A percentile compares a stretch with the other conserved stretches of the same genome.
Conservation (phyloP, 1,140 invertebrate genomes). For the Dendrolimus punctatus region DNA sequence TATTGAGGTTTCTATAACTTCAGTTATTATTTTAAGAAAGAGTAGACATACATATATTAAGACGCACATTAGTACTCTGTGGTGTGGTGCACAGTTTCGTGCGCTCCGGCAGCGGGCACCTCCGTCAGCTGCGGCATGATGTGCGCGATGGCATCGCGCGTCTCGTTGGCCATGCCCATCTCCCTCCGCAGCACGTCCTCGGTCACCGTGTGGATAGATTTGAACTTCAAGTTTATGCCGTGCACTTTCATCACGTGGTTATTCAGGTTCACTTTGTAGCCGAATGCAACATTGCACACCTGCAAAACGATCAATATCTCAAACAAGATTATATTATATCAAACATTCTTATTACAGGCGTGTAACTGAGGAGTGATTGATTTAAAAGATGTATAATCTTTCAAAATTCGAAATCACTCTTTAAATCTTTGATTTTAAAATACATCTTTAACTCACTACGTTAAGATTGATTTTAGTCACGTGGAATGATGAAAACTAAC, state of each 20-base stretch:
- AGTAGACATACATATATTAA: too few species aligned
- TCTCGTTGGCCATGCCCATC: conserved; percentile 44
- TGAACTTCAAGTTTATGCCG: conserved; percentile 63
- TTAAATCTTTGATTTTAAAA: too few species aligned
- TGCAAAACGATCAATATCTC: conserved; percentile 27
- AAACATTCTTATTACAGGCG: background rate
- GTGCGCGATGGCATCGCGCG: conserved; percentile 40
- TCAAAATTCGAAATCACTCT: too few species aligned
- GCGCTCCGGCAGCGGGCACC: conserved; percentile 38
- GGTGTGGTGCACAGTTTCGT: conserved; percentile 42
- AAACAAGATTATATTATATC: conserved; percentile 1
- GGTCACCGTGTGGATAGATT: conserved; percentile 61
- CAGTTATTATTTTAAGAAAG: too few species aligned
- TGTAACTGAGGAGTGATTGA: background rate
- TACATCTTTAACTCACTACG: too few species aligned
- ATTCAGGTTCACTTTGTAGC: conserved; percentile 68
- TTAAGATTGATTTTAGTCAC: too few species aligned
- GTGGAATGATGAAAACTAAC: too few species aligned
- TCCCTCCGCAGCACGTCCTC: conserved; percentile 53
- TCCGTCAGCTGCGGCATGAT: conserved; percentile 42
- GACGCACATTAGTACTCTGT: conserved; percentile 13
- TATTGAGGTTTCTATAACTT: too few species aligned
- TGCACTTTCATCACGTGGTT: conserved; percentile 65
- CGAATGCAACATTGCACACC: conserved; percentile 65
- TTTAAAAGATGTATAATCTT: too few species aligned